These are phyloP conservation scores for Nasonovia ribisnigri DNA, from an alignment of 2,888 invertebrate genomes.

Conservation along the genomic window DNA sequence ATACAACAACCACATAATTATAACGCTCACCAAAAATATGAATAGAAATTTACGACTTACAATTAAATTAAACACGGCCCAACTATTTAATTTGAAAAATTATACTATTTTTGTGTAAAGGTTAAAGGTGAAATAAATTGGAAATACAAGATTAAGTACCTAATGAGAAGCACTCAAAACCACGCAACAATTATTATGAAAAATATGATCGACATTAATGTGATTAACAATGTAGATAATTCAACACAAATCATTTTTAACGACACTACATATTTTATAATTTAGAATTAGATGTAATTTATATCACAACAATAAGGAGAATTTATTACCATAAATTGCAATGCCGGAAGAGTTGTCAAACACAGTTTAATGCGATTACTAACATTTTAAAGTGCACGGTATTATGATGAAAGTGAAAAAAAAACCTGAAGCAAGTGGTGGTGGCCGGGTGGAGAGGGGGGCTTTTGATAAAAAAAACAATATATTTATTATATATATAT, in stretches of 20 bases:
- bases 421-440: neutral
- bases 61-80: neutral
- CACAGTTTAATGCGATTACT: constrained; percentile 6
- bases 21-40: neutral
- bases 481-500: no score
- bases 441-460: neutral
- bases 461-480: neutral
- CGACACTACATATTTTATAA: neutral
- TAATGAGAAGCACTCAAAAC: neutral
- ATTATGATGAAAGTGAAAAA: neutral
- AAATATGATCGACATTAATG: constrained; percentile 39
- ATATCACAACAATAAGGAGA: neutral
- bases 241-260: constrained; percentile 24
- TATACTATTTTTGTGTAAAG: neutral
- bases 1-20: neutral
- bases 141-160: neutral
- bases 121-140: neutral
- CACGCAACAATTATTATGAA: neutral
- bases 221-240: constrained; percentile 16
- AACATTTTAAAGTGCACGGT: neutral
- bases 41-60: neutral
- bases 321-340: neutral
- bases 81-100: neutral
- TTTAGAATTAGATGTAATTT: constrained; percentile 20
- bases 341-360: neutral